A percentile compares a stretch with the other conserved stretches of the same genome.
These are phyloP conservation scores for Lepilemur septentrionalis DNA, from an alignment of 2,797 vertebrate genomes.

Conservation along the genomic window DNA sequence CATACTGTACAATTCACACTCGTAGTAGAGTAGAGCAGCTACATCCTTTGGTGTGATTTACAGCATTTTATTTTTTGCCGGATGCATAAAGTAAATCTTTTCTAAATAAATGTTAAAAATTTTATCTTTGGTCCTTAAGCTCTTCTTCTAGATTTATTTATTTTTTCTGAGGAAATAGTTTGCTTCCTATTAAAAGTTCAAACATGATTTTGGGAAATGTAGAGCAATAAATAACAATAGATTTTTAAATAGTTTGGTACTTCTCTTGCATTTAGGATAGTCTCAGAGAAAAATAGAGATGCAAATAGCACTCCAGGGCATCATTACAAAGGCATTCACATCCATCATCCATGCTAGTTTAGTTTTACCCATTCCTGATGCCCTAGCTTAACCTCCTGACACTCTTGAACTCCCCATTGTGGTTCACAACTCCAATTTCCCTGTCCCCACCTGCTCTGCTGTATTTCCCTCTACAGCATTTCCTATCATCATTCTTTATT, in stretches of 20 bases:
- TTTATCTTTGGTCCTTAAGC: neutral
- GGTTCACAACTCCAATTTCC: neutral
- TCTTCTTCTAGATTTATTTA: neutral
- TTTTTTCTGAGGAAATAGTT: slow-evolving; percentile 15
- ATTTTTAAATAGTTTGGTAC: neutral
- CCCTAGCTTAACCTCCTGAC: neutral
- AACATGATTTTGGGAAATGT: neutral
- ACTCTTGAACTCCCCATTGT: neutral
- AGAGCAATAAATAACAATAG: neutral
- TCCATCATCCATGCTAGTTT: no score
- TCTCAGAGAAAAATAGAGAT: neutral
- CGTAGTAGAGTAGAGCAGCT: neutral
- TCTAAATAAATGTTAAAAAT: neutral
- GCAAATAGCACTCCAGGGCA: neutral
- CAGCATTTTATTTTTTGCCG: neutral
- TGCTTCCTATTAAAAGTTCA: neutral
- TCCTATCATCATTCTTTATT: neutral
- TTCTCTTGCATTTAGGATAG: neutral
- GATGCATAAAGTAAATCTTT: neutral
- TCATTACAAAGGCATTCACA: neutral
- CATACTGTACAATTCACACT: neutral
- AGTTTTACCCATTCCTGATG: neutral
- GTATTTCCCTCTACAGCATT: neutral
- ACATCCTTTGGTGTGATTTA: neutral
- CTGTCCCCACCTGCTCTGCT: neutral